A percentile compares a stretch with the other conserved stretches of the same genome.
Evolutionary conservation across 2,888 invertebrate genomes (phyloP).

Genomic region (Drosophila paranaensis): DNA sequence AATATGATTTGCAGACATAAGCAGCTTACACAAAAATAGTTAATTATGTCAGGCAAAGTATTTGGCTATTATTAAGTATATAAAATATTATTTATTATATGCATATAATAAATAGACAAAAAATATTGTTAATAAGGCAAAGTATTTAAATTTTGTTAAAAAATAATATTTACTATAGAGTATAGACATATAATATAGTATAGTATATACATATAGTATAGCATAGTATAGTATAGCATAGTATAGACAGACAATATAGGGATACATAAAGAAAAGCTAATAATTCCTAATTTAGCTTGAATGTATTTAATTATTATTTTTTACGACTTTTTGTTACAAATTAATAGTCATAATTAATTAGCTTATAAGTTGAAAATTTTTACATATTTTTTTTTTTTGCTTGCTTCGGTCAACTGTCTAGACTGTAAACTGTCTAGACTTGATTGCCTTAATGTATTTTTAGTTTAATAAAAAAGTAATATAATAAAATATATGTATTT

Average conservation of each 20-base stretch:
- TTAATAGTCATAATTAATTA: neutral
- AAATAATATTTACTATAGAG: neutral
- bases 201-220: too few relatives aligned
- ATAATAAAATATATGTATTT: neutral
- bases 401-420: slow-evolving; percentile 3
- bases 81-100: neutral
- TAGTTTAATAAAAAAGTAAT: neutral
- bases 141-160: neutral
- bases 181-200: too few relatives aligned
- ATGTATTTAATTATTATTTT: neutral
- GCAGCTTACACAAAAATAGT: neutral
- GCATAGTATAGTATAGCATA: too few relatives aligned
- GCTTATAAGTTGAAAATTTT: neutral
- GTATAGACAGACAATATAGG: neutral
- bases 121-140: neutral
- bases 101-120: neutral
- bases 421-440: neutral
- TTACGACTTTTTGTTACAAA: neutral
- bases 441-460: too few relatives aligned
- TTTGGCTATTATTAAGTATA: neutral
- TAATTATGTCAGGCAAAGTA: neutral
- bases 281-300: neutral
- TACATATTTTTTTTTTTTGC: neutral
- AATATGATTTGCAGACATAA: slow-evolving; percentile 3
- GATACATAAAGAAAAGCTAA: neutral